phyloP scores from a whole-genome alignment of 2,888 invertebrate species.

The Pilophorus perplexus region DNA sequence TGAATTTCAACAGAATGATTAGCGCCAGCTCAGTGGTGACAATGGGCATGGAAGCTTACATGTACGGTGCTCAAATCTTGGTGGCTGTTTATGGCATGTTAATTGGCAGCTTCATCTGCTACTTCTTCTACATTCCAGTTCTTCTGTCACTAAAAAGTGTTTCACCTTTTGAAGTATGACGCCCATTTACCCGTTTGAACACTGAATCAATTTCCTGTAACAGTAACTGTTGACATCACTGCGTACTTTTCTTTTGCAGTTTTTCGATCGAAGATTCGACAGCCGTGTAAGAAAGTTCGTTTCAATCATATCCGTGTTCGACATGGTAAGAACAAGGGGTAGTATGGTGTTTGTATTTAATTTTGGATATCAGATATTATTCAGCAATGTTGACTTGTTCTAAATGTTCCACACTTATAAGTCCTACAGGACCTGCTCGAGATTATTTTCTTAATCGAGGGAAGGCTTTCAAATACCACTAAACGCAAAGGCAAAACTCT shows the following conservation, averaged over 20 bases:
- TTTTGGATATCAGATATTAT: too few relatives aligned
- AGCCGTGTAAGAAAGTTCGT: background rate
- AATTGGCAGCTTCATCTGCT: background rate
- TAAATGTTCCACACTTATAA: too few relatives aligned
- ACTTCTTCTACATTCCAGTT: conserved; percentile 2
- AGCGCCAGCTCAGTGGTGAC: background rate
- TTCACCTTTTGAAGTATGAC: conserved; percentile 14
- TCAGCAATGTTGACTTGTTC: too few relatives aligned
- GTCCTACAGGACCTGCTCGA: too few relatives aligned
- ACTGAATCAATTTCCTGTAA: background rate
- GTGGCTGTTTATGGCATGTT: background rate
- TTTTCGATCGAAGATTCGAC: conserved; percentile 11
- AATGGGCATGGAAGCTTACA: background rate
- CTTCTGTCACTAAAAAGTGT: background rate
- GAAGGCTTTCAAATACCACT: too few relatives aligned
- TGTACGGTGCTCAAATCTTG: background rate
- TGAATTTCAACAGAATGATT: background rate
- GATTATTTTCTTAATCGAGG: background rate
- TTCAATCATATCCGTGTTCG: background rate
- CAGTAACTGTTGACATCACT: background rate
- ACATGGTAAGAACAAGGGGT: too few relatives aligned
- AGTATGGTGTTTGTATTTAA: too few relatives aligned
- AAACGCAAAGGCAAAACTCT: too few relatives aligned
- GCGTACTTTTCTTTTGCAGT: conserved; percentile 1
- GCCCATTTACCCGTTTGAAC: too few relatives aligned